Percentiles rank a stretch among this genome's conserved stretches.
These are phyloP conservation scores for Engystomops pustulosus DNA, from an alignment of 2,113 vertebrate genomes.

Conservation along the genomic window DNA sequence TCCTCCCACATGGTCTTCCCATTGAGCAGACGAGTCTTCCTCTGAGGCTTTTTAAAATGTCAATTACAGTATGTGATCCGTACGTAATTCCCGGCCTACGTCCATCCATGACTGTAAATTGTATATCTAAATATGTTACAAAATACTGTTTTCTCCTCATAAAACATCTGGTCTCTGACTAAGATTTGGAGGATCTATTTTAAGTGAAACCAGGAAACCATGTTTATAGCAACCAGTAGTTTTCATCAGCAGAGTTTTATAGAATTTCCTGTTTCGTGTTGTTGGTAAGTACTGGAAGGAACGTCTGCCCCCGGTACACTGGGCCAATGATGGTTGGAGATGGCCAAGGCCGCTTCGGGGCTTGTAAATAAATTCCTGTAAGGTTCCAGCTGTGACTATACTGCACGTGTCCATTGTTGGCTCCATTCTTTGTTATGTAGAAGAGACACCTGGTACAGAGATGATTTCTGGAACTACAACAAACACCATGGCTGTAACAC, in stretches of 20 bases:
- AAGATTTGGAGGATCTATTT: constrained; percentile 4
- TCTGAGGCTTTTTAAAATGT: not conserved
- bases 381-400: not conserved
- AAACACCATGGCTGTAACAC: not conserved
- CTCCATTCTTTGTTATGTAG: not conserved
- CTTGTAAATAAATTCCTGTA: not conserved
- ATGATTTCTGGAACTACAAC: not conserved
- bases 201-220: not conserved
- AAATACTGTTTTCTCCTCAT: not conserved
- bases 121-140: not conserved
- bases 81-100: not conserved
- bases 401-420: not conserved
- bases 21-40: not conserved
- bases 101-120: not conserved
- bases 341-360: not conserved
- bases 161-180: constrained; percentile 15
- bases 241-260: constrained; percentile 14
- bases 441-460: not conserved
- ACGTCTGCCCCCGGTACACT: not conserved
- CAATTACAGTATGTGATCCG: not conserved
- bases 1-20: too few relatives aligned
- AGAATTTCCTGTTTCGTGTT: not conserved
- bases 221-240: constrained; percentile 37
- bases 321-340: not conserved
- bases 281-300: not conserved